Evolutionary conservation across 2,797 vertebrate genomes (phyloP).

Genomic region (Cottoperca gobio): DNA sequence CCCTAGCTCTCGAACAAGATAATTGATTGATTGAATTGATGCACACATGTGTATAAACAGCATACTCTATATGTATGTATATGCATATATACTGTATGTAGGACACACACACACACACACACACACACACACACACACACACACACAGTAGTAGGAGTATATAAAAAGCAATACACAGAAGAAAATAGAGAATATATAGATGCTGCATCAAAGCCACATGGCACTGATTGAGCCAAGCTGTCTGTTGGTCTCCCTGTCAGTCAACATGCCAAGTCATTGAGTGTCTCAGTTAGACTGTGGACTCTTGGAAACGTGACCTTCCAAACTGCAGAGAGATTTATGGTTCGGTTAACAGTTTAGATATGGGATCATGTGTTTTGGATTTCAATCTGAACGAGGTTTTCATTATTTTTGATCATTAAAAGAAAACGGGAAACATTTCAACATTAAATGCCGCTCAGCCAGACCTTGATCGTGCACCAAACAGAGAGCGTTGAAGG

Average conservation of each 20-base stretch:
- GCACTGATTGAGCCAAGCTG: conserved; percentile 28
- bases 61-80: no score
- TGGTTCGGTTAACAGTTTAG: conserved; percentile 9
- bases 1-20: no score
- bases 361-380: conserved; percentile 43
- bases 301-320: conserved; percentile 36
- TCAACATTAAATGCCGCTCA: conserved; percentile 25
- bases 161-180: not conserved
- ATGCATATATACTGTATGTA: no score
- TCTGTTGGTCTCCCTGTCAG: conserved; percentile 17
- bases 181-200: not conserved
- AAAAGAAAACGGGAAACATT: conserved; percentile 31
- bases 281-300: conserved; percentile 25
- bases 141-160: not conserved
- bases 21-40: no score
- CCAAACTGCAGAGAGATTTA: conserved; percentile 37
- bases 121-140: not conserved
- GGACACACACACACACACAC: not conserved
- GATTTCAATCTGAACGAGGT: conserved; percentile 34
- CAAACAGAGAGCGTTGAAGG: not conserved
- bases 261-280: conserved; percentile 44
- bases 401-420: conserved; percentile 52
- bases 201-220: conserved; percentile 23
- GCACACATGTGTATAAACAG: no score
- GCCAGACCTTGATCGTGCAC: not conserved